Conservation (phyloP, 2,888 invertebrate species). For the Cheilosia scutellata region DNA sequence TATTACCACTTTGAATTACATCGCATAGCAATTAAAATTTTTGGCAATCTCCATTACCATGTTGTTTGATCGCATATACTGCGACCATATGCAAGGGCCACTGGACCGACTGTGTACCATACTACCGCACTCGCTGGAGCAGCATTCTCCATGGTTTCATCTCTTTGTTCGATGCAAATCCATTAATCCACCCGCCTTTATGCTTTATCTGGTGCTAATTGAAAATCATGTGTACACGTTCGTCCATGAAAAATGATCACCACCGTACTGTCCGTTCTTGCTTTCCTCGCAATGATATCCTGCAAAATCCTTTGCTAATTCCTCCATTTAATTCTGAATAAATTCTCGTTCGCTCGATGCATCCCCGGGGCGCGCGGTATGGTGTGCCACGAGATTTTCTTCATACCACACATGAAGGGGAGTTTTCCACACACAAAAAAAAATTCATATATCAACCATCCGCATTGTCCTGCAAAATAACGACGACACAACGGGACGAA, state of each 20-base stretch:
- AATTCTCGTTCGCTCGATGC: conserved; percentile 57
- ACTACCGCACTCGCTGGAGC: background rate
- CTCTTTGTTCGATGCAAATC: conserved; percentile 62
- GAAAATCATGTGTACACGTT: conserved; percentile 66
- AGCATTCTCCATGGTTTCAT: conserved; percentile 46
- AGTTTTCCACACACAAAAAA: conserved; percentile 7
- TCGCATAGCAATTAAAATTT: conserved; percentile 65
- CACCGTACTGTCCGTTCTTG: background rate
- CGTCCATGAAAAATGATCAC: conserved; percentile 63
- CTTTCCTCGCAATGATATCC: conserved; percentile 35
- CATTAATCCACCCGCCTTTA: conserved; percentile 69
- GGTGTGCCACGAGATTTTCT: conserved; percentile 45
- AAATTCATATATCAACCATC: conserved; percentile 31
- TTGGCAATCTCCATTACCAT: conserved; percentile 39
- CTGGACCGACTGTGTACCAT: background rate
- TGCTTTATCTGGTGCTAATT: conserved; percentile 72
- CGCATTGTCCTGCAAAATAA: conserved; percentile 55
- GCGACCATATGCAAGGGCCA: background rate
- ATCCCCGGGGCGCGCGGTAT: conserved; percentile 2
- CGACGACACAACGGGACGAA: conserved; percentile 14
- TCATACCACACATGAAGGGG: conserved; percentile 19
- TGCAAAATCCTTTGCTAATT: conserved; percentile 66
- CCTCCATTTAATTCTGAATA: conserved; percentile 70
- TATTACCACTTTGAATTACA: conserved; percentile 60
- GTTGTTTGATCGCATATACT: conserved; percentile 50